A percentile compares a stretch with the other conserved stretches of the same genome.
Evolutionary conservation across 2,888 invertebrate species (phyloP).

Genomic region (Gerris lacustris): DNA sequence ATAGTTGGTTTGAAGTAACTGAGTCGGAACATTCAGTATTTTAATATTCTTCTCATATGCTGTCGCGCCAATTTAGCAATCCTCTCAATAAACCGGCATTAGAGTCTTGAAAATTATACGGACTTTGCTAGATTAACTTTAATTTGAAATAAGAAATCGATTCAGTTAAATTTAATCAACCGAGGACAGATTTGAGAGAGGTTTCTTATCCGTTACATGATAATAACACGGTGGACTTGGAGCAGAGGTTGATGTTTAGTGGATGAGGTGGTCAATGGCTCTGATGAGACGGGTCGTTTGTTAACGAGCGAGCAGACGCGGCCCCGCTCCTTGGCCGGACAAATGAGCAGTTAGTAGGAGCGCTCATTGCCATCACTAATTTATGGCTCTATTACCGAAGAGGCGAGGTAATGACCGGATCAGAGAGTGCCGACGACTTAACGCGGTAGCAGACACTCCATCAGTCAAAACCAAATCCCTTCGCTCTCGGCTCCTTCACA

Average conservation of each 20-base stretch:
- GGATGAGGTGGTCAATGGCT: slow-evolving; percentile 3
- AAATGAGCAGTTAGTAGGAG: not conserved
- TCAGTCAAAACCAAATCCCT: not conserved
- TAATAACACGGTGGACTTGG: not conserved
- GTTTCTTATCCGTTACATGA: not conserved
- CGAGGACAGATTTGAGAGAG: not conserved
- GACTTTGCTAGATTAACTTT: too few relatives aligned
- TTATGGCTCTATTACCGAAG: slow-evolving; percentile 5
- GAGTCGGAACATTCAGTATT: too few relatives aligned
- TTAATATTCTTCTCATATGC: too few relatives aligned
- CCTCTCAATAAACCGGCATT: too few relatives aligned
- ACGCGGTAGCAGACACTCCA: not conserved
- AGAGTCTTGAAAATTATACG: too few relatives aligned
- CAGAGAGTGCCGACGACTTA: not conserved
- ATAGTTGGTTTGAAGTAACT: too few relatives aligned
- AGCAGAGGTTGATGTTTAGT: not conserved
- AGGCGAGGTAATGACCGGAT: slow-evolving; percentile 5
- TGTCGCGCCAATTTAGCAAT: too few relatives aligned
- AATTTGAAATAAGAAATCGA: too few relatives aligned
- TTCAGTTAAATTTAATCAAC: not conserved
- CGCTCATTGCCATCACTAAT: slow-evolving; percentile 5
- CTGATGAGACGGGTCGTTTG: slow-evolving; percentile 3
- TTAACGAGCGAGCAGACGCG: not conserved
- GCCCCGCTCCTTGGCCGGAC: not conserved
- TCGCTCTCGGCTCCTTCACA: not conserved